These are phyloP conservation scores for Botrylloides violaceus DNA, from an alignment of 23 tunicate species.

Conservation along the genomic window DNA sequence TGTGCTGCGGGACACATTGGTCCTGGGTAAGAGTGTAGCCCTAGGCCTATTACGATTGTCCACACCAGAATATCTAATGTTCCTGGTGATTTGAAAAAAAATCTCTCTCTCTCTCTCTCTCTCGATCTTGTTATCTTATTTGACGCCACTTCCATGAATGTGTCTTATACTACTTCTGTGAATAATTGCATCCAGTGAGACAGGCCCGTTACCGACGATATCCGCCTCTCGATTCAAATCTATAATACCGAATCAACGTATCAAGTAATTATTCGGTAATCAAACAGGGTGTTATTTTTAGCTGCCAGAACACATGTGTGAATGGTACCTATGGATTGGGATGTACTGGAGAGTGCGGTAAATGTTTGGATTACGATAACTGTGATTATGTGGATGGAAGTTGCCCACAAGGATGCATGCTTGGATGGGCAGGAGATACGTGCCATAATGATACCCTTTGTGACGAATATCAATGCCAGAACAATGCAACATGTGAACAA, in stretches of 20 bases:
- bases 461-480: slow-evolving; percentile 52
- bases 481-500: slow-evolving; percentile 67
- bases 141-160: too few relatives aligned
- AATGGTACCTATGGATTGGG: slow-evolving; percentile 5
- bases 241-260: too few relatives aligned
- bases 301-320: slow-evolving; percentile 10
- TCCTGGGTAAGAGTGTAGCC: slow-evolving; percentile 6
- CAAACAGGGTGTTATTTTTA: too few relatives aligned
- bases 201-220: too few relatives aligned
- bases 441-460: slow-evolving; percentile 57
- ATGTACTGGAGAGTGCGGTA: slow-evolving; percentile 19
- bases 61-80: too few relatives aligned
- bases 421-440: slow-evolving; percentile 70
- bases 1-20: slow-evolving; percentile 21
- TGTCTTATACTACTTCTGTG: too few relatives aligned
- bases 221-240: too few relatives aligned
- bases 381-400: slow-evolving; percentile 41
- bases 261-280: too few relatives aligned
- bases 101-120: too few relatives aligned
- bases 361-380: neutral
- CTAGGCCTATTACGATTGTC: neutral
- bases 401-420: slow-evolving; percentile 59
- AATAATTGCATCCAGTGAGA: too few relatives aligned
- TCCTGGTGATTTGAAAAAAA: too few relatives aligned
- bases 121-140: too few relatives aligned